Base-by-base conservation (phyloP, 2,888 invertebrate genomes). In the Dorcus parallelipipedus region DNA sequence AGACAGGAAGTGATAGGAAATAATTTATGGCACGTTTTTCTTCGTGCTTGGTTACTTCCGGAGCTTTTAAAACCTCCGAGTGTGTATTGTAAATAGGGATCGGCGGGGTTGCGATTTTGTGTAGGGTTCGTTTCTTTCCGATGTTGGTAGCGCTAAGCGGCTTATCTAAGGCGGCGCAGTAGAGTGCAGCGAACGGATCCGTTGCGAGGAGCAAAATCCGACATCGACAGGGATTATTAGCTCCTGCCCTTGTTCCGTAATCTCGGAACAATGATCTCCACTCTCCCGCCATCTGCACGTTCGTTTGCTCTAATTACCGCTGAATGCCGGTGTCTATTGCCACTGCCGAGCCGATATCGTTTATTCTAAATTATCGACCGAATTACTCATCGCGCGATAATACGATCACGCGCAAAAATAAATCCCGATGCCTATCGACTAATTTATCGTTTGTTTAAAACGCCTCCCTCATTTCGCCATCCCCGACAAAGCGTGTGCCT, bases 221-320 rank as follows among this genome's bases (percentile, higher is more conserved):
- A 69, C 71, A 70, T 69, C 66, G 71, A 69, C 69, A 67, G 69
- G 71, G 72, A 73, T 73, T 73, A 72, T 72, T 71, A 71, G 71
- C 69, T 66, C 67, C 69, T 67, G 64, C 67, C 59, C 56, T 60
- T 60, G 58, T 59, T 58, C 58, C 52, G 58, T 63, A 66, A 64
- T 66, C 64, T 64, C 57, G 49, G 56, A 58, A 60, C 63, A 63
- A 66, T 66, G 63, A 66, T 66, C 62, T 60, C 56, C 59, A 47
- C 53, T 56, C 61, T 49, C 60, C 56, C 51, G 48, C 53, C 56
- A 58, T 62, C 60, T 62, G 61, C 58, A 49, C 53, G 49, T 55
- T 59, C 63, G 59, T 61, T 61, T 61, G 56, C 59, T 49, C 57
- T 63, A 63, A 63, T 63, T 63, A 61, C 59, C 33, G 51, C 55